Evolutionary conservation across 2,888 invertebrate species (phyloP).

Genomic region (Megastigmus dorsalis): DNA sequence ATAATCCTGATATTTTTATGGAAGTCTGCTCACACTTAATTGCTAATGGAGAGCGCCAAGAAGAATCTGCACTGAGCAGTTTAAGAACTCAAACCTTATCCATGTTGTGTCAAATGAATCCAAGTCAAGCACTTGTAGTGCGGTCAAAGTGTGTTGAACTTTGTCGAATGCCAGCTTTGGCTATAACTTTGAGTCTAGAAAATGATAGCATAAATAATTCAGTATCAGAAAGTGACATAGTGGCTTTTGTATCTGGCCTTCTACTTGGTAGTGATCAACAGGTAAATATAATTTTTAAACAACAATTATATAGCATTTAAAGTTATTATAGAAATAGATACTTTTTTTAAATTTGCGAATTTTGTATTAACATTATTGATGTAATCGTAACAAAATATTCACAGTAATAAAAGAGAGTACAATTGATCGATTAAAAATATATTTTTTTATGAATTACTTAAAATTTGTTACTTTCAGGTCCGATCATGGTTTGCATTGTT

Average conservation of each 20-base stretch:
- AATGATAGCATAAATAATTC: constrained; percentile 71
- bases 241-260: constrained; percentile 91
- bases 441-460: not conserved
- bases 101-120: constrained; percentile 91
- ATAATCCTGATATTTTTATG: constrained; percentile 93
- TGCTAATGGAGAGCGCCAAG: constrained; percentile 89
- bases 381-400: not conserved
- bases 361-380: not conserved
- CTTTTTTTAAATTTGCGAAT: not conserved
- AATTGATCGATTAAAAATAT: not conserved
- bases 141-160: constrained; percentile 92
- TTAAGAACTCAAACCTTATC: constrained; percentile 85
- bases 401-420: not conserved
- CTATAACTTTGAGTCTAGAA: constrained; percentile 87
- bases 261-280: constrained; percentile 92
- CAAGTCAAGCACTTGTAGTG: constrained; percentile 88
- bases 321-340: constrained; percentile 1
- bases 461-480: constrained; percentile 71
- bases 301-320: not conserved
- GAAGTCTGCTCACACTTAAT: constrained; percentile 93
- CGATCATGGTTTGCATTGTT: constrained; percentile 96
- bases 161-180: constrained; percentile 91
- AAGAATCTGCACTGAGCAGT: constrained; percentile 88
- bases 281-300: constrained; percentile 37
- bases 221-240: constrained; percentile 76